A percentile compares a stretch with the other conserved stretches of the same genome.
Evolutionary conservation across 2,113 vertebrate genomes (phyloP).

Genomic region (Fregata magnificens): DNA sequence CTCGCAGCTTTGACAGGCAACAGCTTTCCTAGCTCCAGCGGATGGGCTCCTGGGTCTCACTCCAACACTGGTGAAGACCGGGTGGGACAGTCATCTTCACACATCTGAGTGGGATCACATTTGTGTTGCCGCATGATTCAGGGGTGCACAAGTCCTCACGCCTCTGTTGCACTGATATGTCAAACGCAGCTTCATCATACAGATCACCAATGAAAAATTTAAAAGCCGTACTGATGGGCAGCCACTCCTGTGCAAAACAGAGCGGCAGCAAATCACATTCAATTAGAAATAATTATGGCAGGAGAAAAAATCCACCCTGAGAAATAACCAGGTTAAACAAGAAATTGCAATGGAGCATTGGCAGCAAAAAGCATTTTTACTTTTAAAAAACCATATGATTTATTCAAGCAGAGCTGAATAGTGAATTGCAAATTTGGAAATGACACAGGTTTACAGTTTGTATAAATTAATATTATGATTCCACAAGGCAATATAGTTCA

Average conservation of each 20-base stretch:
- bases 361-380: neutral
- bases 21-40: neutral
- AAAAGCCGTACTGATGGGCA: neutral
- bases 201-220: neutral
- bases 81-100: neutral
- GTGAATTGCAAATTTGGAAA: neutral
- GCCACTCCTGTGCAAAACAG: neutral
- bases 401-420: neutral
- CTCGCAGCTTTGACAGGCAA: neutral
- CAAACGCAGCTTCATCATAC: neutral
- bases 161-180: neutral
- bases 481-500: neutral
- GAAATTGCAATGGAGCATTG: neutral
- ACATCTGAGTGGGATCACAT: neutral
- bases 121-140: neutral
- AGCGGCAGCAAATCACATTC: neutral
- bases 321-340: neutral
- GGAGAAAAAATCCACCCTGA: neutral
- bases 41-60: neutral
- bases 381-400: neutral
- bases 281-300: neutral
- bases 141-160: neutral
- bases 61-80: rapidly evolving
- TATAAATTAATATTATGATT: conserved; percentile 34
- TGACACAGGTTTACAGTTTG: neutral